Evolutionary conservation across 2,888 invertebrate species (phyloP).

Genomic region (Timandra comae): DNA sequence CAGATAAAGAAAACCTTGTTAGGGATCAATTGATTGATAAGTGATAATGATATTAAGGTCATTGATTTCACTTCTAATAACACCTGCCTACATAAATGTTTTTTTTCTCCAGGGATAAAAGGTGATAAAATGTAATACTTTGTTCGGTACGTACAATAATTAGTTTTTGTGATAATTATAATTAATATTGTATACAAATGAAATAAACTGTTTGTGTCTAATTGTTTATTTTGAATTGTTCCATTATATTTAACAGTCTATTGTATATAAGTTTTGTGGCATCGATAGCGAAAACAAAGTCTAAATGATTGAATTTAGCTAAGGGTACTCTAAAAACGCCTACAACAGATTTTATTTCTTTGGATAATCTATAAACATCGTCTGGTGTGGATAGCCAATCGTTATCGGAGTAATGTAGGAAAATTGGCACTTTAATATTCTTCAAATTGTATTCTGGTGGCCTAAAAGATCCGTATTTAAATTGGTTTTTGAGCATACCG

Average conservation of each 20-base stretch:
- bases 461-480: conserved; percentile 57
- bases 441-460: conserved; percentile 71
- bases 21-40: too few species aligned
- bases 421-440: conserved; percentile 62
- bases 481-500: conserved; percentile 55
- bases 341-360: conserved; percentile 52
- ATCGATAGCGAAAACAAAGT: conserved; percentile 76
- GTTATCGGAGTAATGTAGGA: conserved; percentile 69
- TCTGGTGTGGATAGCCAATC: conserved; percentile 67
- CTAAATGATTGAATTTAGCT: conserved; percentile 72
- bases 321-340: conserved; percentile 67
- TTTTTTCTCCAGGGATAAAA: too few species aligned
- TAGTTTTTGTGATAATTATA: too few species aligned
- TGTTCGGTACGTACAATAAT: too few species aligned
- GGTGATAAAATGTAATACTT: too few species aligned
- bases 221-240: conserved; percentile 39
- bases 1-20: too few species aligned
- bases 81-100: too few species aligned
- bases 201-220: conserved; percentile 12
- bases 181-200: conserved; percentile 9
- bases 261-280: conserved; percentile 78
- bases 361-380: conserved; percentile 60
- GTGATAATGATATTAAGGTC: too few species aligned
- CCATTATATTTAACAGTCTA: conserved; percentile 62
- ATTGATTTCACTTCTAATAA: too few species aligned